Percentiles rank a stretch among this genome's conserved stretches.
Evolutionary conservation across 1,140 invertebrate species (phyloP).

Genomic region (Macrobrachium rosenbergii): DNA sequence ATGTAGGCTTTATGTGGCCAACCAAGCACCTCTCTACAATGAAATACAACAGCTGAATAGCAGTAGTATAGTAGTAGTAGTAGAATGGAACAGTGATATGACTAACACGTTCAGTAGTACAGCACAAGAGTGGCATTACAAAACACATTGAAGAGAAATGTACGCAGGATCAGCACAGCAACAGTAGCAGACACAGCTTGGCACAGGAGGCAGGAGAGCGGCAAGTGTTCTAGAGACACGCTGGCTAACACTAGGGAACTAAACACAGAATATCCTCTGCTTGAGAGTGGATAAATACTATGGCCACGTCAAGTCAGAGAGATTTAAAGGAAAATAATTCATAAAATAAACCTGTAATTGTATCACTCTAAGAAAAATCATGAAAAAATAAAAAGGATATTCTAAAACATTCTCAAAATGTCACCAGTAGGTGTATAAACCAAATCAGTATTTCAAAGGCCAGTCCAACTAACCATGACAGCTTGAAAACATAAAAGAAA

Average conservation of each 20-base stretch:
- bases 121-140: conserved; percentile 62
- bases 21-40: conserved; percentile 64
- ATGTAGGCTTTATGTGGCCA: conserved; percentile 63
- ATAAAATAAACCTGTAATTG: conserved; percentile 28
- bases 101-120: conserved; percentile 62
- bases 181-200: conserved; percentile 57
- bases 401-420: conserved; percentile 48
- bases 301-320: conserved; percentile 29
- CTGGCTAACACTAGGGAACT: conserved; percentile 61
- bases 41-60: conserved; percentile 63
- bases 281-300: conserved; percentile 42
- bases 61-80: too few relatives aligned
- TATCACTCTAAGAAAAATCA: conserved; percentile 15
- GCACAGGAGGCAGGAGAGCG: conserved; percentile 62
- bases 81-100: conserved; percentile 64
- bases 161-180: conserved; percentile 62
- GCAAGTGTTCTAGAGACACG: conserved; percentile 63
- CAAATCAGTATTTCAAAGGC: conserved; percentile 7
- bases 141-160: conserved; percentile 63
- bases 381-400: conserved; percentile 22
- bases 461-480: conserved; percentile 44
- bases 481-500: conserved; percentile 32
- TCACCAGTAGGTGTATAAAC: conserved; percentile 31
- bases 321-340: conserved; percentile 35
- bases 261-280: conserved; percentile 45